These are phyloP conservation scores for Hypothenemus hampei DNA, from an alignment of 1,140 invertebrate genomes.

Conservation along the genomic window DNA sequence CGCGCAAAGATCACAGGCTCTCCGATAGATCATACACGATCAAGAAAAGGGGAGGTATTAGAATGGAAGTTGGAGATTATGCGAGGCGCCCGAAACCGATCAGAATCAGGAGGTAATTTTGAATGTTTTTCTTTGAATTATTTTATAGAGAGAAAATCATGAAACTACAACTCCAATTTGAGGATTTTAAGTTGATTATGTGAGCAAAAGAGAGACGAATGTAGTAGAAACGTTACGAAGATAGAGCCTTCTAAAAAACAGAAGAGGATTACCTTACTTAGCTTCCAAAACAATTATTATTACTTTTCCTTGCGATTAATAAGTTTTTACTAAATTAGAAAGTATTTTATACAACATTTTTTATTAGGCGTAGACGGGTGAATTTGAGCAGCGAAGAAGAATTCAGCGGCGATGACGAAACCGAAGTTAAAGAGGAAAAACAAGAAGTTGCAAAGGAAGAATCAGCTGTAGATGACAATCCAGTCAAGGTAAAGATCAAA, in stretches of 20 bases:
- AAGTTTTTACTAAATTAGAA: no score
- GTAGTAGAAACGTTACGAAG: background rate
- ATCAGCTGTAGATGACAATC: background rate
- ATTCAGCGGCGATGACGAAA: background rate
- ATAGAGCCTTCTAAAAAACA: background rate
- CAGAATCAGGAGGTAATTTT: conserved; percentile 45
- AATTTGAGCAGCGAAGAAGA: conserved; percentile 9
- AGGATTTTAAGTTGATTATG: conserved; percentile 7
- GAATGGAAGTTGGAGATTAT: conserved; percentile 40
- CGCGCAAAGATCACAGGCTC: conserved; percentile 34
- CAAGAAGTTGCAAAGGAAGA: no score
- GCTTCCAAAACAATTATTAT: background rate
- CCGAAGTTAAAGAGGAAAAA: background rate
- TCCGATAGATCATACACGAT: conserved; percentile 40
- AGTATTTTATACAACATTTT: no score
- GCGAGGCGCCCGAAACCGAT: conserved; percentile 39
- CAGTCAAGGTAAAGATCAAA: background rate
- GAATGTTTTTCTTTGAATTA: conserved; percentile 14
- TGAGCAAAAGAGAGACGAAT: background rate
- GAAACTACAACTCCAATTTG: conserved; percentile 5
- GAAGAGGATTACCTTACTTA: no score
- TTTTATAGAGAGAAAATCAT: no score
- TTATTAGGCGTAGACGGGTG: background rate
- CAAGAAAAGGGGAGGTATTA: conserved; percentile 35
- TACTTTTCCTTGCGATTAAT: background rate